Percentiles rank a stretch among this genome's conserved stretches.
Evolutionary conservation across 2,888 invertebrate species (phyloP).

Genomic region (Anorthoa munda): DNA sequence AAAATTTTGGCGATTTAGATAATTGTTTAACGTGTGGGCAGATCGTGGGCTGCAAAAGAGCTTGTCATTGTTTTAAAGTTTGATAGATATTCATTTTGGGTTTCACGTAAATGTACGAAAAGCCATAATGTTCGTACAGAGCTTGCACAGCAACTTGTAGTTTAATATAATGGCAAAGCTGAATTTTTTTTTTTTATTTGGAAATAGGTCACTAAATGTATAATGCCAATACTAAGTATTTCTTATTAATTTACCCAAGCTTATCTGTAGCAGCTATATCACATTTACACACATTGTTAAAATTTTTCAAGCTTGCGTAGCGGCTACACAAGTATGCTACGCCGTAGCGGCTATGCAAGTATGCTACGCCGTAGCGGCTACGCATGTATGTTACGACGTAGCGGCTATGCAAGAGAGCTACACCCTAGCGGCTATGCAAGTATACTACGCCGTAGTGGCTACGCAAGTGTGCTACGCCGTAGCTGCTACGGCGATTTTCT

Average conservation of each 20-base stretch:
- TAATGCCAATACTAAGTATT: too few species aligned
- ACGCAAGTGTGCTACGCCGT: too few species aligned
- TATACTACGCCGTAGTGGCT: too few species aligned
- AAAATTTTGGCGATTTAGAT: slow-evolving; percentile 53
- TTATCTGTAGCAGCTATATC: not conserved
- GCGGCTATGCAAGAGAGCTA: not conserved
- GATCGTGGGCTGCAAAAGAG: slow-evolving; percentile 28
- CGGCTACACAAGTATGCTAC: not conserved
- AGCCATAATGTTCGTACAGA: not conserved
- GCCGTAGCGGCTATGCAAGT: not conserved
- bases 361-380: not conserved
- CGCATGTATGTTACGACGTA: too few species aligned
- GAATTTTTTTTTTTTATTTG: not conserved
- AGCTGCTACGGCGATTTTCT: not conserved
- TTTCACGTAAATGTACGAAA: slow-evolving; percentile 18
- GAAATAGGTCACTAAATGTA: too few species aligned
- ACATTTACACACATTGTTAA: too few species aligned
- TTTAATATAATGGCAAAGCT: not conserved
- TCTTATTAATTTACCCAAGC: not conserved
- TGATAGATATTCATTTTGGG: slow-evolving; percentile 15
- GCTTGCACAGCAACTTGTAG: not conserved
- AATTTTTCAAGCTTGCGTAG: not conserved
- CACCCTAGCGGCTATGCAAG: not conserved
- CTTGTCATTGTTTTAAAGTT: slow-evolving; percentile 22
- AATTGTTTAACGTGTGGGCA: slow-evolving; percentile 45